Evolutionary conservation across 2,797 vertebrate genomes (phyloP), one percentile per base, ranked within the genome.

Genomic region (Monodelphis domestica): DNA sequence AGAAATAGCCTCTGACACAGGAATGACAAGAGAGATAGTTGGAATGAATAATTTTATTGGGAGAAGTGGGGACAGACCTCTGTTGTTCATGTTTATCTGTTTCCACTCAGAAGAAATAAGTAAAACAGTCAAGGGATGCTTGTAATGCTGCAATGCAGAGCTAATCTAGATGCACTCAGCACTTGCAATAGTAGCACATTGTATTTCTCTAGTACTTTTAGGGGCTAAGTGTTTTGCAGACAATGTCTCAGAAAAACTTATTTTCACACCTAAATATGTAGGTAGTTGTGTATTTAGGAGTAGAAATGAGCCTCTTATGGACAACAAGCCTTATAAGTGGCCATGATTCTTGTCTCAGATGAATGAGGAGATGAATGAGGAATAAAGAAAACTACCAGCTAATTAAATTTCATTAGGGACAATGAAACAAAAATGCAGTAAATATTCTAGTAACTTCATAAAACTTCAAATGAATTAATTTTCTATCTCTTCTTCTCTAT

Each of bases 281-380:
- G 52, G 33, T 51, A 94, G 38, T 91, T 10, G 30, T 4, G 51
- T 9, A 54, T 56, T 38, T 12, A 33, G 30, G 88, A 70, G 21
- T 45, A 89, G 45, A 28, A 94, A 93, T 26, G 90, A 89, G 45
- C 90, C 95, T 70, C 26, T 94, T 87, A 95, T 94, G 33, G 51
- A 90, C 95, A 89, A n/a, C 17, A 45, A 55, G 30, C 50, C 10
- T 92, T 78, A 87, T 89, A 45, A 91, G 54, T 30, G 53, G n/a
- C 96, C 90, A 51, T 30, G 33, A 12, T 54, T 55, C 56, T 91
- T 91, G 51, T 51, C 52, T 89, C 91, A 63, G 87, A 14, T 9
- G 91, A 0, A 3, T 3, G 12, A n/a, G 21, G 88, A 63, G 87
- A 14, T 9, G 91, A 0, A 3, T 3, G 12, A n/a, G 21, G 88